Evolutionary conservation across 2,797 vertebrate genomes (phyloP).

Genomic region (Harpagifer antarcticus): DNA sequence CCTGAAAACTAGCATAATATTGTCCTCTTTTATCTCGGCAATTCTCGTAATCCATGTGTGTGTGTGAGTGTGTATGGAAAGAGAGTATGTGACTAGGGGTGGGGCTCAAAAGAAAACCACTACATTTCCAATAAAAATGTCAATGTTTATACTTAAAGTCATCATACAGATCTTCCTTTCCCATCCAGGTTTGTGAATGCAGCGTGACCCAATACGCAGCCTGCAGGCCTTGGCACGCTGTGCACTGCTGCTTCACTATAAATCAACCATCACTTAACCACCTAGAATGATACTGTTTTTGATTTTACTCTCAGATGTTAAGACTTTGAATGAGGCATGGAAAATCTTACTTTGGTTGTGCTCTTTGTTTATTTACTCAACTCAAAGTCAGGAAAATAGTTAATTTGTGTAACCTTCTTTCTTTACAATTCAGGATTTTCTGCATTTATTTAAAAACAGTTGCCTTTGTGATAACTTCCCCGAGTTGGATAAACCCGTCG

Average conservation of each 20-base stretch:
- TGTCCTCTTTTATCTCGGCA: too few relatives aligned
- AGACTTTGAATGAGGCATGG: slow-evolving; percentile 33
- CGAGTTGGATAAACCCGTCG: neutral
- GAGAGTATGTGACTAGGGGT: slow-evolving; percentile 6
- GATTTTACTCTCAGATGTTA: slow-evolving; percentile 31
- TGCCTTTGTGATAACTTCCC: neutral
- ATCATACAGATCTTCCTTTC: slow-evolving; percentile 19
- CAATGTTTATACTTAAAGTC: slow-evolving; percentile 22
- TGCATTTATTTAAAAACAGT: neutral
- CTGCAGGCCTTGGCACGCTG: slow-evolving; percentile 46
- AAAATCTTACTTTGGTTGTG: slow-evolving; percentile 44
- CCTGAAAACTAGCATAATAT: too few relatives aligned
- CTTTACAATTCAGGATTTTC: neutral
- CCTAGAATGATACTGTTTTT: slow-evolving; percentile 44
- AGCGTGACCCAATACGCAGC: slow-evolving; percentile 39
- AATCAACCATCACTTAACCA: slow-evolving; percentile 59
- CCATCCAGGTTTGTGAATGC: slow-evolving; percentile 24
- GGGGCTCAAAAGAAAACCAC: slow-evolving; percentile 26
- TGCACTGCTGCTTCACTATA: slow-evolving; percentile 40
- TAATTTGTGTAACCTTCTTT: slow-evolving; percentile 1
- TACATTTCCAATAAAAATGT: slow-evolving; percentile 31
- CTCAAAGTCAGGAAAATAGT: slow-evolving; percentile 14
- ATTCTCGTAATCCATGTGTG: too few relatives aligned
- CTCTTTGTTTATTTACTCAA: slow-evolving; percentile 39
- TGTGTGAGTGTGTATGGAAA: neutral